These are phyloP conservation scores for Enteromius argenteus DNA, from an alignment of 2,797 vertebrate species.

Conservation along the genomic window DNA sequence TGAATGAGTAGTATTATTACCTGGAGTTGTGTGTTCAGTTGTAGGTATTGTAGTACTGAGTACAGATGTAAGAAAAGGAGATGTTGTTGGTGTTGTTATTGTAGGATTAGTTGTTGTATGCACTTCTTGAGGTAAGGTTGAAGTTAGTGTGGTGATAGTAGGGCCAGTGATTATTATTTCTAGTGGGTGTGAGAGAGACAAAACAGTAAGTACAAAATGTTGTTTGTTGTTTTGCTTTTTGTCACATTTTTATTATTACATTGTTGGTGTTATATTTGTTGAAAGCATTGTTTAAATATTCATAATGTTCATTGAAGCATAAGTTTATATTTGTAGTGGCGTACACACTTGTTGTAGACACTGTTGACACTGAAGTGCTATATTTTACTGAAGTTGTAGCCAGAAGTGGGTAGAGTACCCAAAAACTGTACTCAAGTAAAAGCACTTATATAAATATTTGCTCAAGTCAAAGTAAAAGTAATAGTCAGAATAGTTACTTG, in stretches of 20 bases:
- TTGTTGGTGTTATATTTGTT: not conserved
- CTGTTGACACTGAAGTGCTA: not conserved
- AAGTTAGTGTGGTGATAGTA: fast-evolving
- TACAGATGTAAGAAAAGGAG: not conserved
- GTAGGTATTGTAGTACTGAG: not conserved
- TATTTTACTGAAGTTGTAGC: slow-evolving; percentile 12
- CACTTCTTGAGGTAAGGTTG: fast-evolving
- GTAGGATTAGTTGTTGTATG: not conserved
- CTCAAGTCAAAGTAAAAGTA: too few relatives aligned
- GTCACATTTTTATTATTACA: not conserved
- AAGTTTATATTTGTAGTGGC: not conserved
- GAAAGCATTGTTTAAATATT: not conserved
- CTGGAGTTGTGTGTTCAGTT: slow-evolving; percentile 1
- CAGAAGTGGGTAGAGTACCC: not conserved
- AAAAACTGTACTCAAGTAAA: too few relatives aligned
- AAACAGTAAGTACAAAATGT: not conserved
- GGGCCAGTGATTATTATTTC: not conserved
- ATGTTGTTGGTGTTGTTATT: too few relatives aligned
- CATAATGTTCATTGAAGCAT: not conserved
- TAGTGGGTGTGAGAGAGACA: not conserved
- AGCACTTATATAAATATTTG: too few relatives aligned
- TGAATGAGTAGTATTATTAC: not conserved
- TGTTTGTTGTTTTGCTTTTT: too few relatives aligned
- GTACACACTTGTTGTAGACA: slow-evolving; percentile 25
- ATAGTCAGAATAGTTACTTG: too few relatives aligned